Evolutionary conservation across 2,797 vertebrate genomes (phyloP), one percentile per base, ranked within the genome.

Genomic region (Xenops minutus): DNA sequence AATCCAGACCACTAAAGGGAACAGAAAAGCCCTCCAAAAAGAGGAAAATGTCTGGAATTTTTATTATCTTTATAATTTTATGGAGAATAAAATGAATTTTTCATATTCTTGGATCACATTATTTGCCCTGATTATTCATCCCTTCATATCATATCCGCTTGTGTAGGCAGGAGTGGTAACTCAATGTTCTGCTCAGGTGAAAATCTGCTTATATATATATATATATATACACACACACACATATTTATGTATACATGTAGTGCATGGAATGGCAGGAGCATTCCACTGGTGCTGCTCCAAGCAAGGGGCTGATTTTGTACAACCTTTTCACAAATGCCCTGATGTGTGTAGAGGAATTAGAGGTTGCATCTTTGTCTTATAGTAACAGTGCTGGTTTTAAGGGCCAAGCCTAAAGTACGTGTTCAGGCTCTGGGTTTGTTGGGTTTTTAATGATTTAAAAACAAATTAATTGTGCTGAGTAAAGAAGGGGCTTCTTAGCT

Each of bases 81-180:
- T 61, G 41, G 59, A 71, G 61, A 89, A 88, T 56, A 71, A 94
- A 79, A 71, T 73, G 22, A 82, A 41, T 82, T 54, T 92, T 92
- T 71, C 46, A 32, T 89, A 74, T 82, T 79, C 54, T 44, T 71
- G 41, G 14, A 62, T 67, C n/a, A 7, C 61, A 48, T 71, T 79
- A 85, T 71, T 87, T 93, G n/a, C 78, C 18, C 18, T 71, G 74
- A 75, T 94, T 94, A 71, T 82, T 93, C 71, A 83, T 71, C 34
- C 54, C 29, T 82, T 95, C 66, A 11, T 48, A 24, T 80, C 19
- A 0, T 41, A 56, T 44, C 48, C 80, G 15, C 48, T 74, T 85
- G 11, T 62, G 29, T 52, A 88, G 74, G 56, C 73, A 67, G 36
- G 46, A 94, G n/a, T 49, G 48, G 59, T 59, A 94, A 36, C 26